These are phyloP conservation scores for Ictalurus punctatus DNA, from an alignment of 2,113 vertebrate genomes.

Conservation along the genomic window DNA sequence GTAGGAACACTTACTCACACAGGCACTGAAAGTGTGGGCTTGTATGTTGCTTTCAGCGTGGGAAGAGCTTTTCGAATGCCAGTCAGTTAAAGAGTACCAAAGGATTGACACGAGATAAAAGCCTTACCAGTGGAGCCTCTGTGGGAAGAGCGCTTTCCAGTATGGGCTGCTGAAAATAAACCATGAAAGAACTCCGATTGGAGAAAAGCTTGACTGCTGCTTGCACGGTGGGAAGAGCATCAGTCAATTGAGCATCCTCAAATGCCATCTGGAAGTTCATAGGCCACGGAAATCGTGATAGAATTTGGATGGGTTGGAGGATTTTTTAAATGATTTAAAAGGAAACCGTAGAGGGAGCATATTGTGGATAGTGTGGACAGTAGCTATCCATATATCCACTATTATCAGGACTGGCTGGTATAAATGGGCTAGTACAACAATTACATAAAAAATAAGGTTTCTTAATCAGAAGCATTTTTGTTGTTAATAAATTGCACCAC, in stretches of 20 bases:
- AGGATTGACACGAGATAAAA: constrained; percentile 5
- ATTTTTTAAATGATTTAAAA: background rate
- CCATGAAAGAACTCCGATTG: constrained; percentile 15
- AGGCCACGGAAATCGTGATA: constrained; percentile 1
- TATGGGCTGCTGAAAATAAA: constrained; percentile 18
- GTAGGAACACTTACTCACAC: constrained; percentile 22
- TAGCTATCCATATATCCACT: background rate
- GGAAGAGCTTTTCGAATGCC: constrained; percentile 20
- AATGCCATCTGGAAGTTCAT: constrained; percentile 5
- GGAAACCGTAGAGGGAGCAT: background rate
- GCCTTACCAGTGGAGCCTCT: background rate
- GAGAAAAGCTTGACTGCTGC: constrained; percentile 26
- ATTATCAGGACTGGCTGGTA: background rate
- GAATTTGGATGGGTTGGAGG: background rate
- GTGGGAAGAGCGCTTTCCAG: constrained; percentile 5
- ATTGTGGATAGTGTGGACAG: background rate
- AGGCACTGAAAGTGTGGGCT: constrained; percentile 7
- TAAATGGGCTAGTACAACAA: background rate
- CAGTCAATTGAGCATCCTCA: constrained; percentile 4
- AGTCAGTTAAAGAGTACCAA: constrained; percentile 21
- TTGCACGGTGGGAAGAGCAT: constrained; percentile 22
- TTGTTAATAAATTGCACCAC: background rate
- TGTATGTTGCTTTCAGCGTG: constrained; percentile 1
- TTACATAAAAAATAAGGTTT: background rate
- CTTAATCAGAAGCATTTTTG: background rate